A percentile compares a stretch with the other conserved stretches of the same genome.
Evolutionary conservation across 2,797 vertebrate genomes (phyloP).

Genomic region (Microchirus variegatus): DNA sequence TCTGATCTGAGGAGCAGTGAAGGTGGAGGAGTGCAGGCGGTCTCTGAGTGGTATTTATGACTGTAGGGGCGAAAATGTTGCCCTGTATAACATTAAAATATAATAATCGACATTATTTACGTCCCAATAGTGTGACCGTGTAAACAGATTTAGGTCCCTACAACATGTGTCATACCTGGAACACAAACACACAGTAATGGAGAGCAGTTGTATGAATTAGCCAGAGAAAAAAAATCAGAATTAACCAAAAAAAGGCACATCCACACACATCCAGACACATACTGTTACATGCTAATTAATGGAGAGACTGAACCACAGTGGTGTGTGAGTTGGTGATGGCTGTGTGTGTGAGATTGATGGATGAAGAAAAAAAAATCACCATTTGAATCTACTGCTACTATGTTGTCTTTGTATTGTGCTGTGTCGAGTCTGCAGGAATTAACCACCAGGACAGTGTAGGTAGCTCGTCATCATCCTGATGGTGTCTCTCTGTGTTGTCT

Average conservation of each 20-base stretch:
- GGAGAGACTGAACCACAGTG: slow-evolving; percentile 13
- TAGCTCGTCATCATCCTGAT: slow-evolving; percentile 33
- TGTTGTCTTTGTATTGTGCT: background rate
- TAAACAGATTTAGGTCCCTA: no score
- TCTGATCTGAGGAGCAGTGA: no score
- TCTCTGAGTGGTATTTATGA: no score
- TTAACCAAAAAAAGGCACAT: background rate
- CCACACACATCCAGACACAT: background rate
- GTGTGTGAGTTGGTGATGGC: slow-evolving; percentile 12
- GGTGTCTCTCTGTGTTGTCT: slow-evolving; percentile 1
- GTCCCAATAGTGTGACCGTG: no score
- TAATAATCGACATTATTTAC: no score
- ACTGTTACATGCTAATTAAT: slow-evolving; percentile 36
- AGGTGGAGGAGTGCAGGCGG: no score
- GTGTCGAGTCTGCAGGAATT: slow-evolving; percentile 8
- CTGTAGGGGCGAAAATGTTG: no score
- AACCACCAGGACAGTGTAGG: slow-evolving; percentile 23
- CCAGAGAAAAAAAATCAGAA: slow-evolving; percentile 40
- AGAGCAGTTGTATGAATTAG: slow-evolving; percentile 57
- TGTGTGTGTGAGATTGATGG: slow-evolving; percentile 16
- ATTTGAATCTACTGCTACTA: background rate
- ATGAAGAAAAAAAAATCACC: background rate
- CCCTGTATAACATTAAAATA: no score
- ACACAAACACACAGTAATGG: background rate
- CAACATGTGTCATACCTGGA: no score